Evolutionary conservation across 2,113 vertebrate species (phyloP).

Genomic region (Verasper variegatus): DNA sequence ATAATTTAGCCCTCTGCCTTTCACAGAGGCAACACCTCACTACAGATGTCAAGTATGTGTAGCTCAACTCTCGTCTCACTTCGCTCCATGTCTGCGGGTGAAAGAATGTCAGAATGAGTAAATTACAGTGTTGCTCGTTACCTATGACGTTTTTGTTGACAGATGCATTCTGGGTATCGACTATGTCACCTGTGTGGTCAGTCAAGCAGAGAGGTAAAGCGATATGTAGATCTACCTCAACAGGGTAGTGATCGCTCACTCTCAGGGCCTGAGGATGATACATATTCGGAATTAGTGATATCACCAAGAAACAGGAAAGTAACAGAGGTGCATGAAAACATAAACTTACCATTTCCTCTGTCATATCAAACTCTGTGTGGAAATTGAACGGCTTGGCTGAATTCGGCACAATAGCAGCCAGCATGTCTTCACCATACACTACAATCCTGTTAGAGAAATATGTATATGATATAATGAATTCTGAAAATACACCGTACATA

Average conservation of each 20-base stretch:
- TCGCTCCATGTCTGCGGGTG: neutral
- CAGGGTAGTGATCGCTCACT: conserved; percentile 76
- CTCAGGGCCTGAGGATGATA: conserved; percentile 56
- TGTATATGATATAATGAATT: neutral
- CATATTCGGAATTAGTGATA: neutral
- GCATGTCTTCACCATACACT: conserved; percentile 78
- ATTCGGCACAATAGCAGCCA: conserved; percentile 67
- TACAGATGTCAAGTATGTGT: neutral
- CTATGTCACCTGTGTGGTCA: neutral
- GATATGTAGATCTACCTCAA: conserved; percentile 62
- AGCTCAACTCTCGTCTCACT: neutral
- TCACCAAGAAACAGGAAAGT: neutral
- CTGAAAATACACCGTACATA: neutral
- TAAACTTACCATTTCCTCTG: conserved; percentile 67
- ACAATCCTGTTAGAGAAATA: conserved; percentile 80
- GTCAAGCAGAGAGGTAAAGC: conserved; percentile 5
- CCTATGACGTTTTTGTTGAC: conserved; percentile 28
- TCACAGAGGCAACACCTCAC: neutral
- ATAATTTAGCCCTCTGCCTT: neutral
- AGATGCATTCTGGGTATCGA: neutral
- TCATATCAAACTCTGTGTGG: conserved; percentile 71
- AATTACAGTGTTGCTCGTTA: conserved; percentile 13
- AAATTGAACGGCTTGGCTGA: conserved; percentile 84
- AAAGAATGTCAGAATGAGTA: neutral
- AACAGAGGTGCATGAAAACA: neutral